Percentiles rank a stretch among this genome's conserved stretches.
Evolutionary conservation across 2,113 vertebrate species (phyloP).

Genomic region (Engystomops pustulosus): DNA sequence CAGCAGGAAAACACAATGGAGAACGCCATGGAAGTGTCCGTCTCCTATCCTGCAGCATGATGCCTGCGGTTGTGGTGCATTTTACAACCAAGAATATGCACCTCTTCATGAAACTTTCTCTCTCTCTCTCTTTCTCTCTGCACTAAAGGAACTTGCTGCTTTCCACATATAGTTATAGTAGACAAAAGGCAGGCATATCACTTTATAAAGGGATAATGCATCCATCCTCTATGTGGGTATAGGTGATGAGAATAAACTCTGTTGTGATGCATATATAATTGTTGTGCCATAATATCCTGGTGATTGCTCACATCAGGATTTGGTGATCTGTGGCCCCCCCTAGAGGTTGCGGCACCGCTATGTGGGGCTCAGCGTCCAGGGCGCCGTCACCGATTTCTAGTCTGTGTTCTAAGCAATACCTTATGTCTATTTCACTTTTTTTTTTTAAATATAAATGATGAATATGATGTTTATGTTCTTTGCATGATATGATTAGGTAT

Average conservation of each 20-base stretch:
- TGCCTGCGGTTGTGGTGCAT: not conserved
- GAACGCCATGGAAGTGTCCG: not conserved
- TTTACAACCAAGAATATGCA: conserved; percentile 3
- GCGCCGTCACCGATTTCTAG: not conserved
- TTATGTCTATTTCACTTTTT: conserved; percentile 26
- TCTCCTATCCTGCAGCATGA: not conserved
- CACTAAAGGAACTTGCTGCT: conserved; percentile 40
- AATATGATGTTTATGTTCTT: conserved; percentile 47
- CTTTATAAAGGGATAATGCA: conserved; percentile 46
- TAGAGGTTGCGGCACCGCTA: not conserved
- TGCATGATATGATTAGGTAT: conserved; percentile 50
- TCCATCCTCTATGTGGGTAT: conserved; percentile 35
- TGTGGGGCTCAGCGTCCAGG: not conserved
- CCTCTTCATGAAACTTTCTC: not conserved
- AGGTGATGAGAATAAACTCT: conserved; percentile 26
- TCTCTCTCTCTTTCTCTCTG: conserved; percentile 17
- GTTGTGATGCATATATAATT: conserved; percentile 36
- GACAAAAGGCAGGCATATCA: conserved; percentile 24
- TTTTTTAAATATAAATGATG: conserved; percentile 35
- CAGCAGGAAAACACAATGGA: not conserved
- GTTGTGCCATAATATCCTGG: conserved; percentile 54
- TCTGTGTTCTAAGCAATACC: conserved; percentile 55
- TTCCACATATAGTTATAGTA: conserved; percentile 25
- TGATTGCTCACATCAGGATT: conserved; percentile 2
- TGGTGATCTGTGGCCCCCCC: not conserved